A percentile compares a stretch with the other conserved stretches of the same genome.
Evolutionary conservation across 2,888 invertebrate genomes (phyloP).

Genomic region (Empis stercorea): DNA sequence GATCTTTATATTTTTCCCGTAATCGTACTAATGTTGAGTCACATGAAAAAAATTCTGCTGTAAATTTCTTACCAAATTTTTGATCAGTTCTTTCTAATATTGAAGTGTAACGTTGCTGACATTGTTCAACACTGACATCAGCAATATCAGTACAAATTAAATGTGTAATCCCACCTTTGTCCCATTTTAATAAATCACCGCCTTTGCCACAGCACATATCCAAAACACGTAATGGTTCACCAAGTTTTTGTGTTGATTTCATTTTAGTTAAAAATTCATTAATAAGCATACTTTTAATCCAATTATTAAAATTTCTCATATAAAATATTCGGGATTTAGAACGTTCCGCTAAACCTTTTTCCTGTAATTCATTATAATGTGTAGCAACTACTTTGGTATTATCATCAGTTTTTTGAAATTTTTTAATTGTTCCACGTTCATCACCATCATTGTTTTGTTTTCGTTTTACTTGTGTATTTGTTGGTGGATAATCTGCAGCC

Average conservation of each 20-base stretch:
- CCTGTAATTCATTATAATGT: conserved; percentile 85
- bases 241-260: conserved; percentile 48
- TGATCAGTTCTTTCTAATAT: conserved; percentile 37
- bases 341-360: conserved; percentile 66
- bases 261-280: conserved; percentile 62
- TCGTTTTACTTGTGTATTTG: not conserved
- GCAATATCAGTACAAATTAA: conserved; percentile 91
- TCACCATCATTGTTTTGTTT: not conserved
- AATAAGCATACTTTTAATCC: conserved; percentile 94
- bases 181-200: conserved; percentile 96
- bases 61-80: conserved; percentile 43
- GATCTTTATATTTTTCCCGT: conserved; percentile 64
- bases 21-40: conserved; percentile 80
- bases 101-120: conserved; percentile 68
- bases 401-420: conserved; percentile 12
- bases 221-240: conserved; percentile 58
- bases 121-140: conserved; percentile 80
- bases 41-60: conserved; percentile 81
- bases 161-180: conserved; percentile 64
- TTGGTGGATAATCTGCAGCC: not conserved
- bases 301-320: conserved; percentile 96
- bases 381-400: conserved; percentile 54
- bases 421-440: not conserved
- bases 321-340: conserved; percentile 83
- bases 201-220: conserved; percentile 99